A percentile compares a stretch with the other conserved stretches of the same genome.
Evolutionary conservation across 2,797 vertebrate species (phyloP).

Genomic region (Cyclura pinguis): DNA sequence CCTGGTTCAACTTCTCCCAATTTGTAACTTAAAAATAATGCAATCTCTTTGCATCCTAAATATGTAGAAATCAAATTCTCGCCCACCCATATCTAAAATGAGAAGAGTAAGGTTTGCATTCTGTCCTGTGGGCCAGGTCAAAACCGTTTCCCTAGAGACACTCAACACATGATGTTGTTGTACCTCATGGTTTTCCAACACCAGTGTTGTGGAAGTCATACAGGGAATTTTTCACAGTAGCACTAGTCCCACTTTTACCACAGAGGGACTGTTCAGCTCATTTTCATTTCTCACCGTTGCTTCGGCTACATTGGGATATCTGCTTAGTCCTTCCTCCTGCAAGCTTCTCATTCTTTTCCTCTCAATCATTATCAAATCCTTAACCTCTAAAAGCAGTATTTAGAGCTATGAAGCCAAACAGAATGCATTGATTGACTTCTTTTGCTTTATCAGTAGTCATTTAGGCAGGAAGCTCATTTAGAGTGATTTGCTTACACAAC

Average conservation of each 20-base stretch:
- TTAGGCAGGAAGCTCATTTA: slow-evolving; percentile 74
- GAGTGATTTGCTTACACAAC: slow-evolving; percentile 73
- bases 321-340: slow-evolving; percentile 50
- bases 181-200: background rate
- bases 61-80: background rate
- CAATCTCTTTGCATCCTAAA: no score
- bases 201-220: background rate
- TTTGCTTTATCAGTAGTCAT: slow-evolving; percentile 72
- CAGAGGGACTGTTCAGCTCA: background rate
- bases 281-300: slow-evolving; percentile 20
- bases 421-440: slow-evolving; percentile 80
- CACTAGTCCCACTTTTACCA: background rate
- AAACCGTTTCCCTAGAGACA: background rate
- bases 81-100: background rate
- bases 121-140: background rate
- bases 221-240: no score
- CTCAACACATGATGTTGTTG: background rate
- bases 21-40: no score
- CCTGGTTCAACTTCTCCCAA: no score
- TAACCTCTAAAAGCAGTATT: slow-evolving; percentile 75
- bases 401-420: slow-evolving; percentile 75
- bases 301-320: background rate
- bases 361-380: slow-evolving; percentile 75
- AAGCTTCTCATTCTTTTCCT: slow-evolving; percentile 69
- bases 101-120: background rate